Base-by-base conservation (phyloP, 92 coral and sea anemone species). In the Isaurus tuberculatus region DNA sequence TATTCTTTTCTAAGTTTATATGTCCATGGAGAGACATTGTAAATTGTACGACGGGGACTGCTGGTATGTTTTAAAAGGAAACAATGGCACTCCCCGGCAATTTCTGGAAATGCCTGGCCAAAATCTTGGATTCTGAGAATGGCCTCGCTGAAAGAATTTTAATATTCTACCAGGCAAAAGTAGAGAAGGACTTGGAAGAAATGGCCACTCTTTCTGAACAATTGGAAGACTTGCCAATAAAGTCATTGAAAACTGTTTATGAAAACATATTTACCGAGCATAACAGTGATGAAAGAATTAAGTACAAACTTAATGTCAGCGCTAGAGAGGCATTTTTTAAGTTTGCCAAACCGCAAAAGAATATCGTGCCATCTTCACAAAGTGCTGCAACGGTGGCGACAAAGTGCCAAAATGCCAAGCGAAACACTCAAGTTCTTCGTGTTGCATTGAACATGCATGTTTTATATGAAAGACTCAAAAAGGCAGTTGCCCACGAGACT, bases 1-100 rank as follows among this genome's bases (percentile, higher is more conserved):
- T 61, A 67, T 33, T 42, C 78, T 17, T 81, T 81, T 37, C 65
- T 81, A 16, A 69, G 67, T 31, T 1, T 69, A 22, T 25, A 15
- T 83, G 51, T 48, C 80, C 17, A 83, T 83, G 86, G 86, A 83
- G 23, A 43, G 86, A 49, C 70, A 70, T 27, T 69, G 86, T 31
- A 83, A 83, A 75, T 51, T 79, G 16, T 72, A 55, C 36, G 81
- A 84, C 36, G 79, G 64, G 17, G 65, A 73, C 36, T 57, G 57
- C 31, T 51, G 65, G 65, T 73, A 48, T 37, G 20, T 73, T 27
- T 55, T 73, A 16, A 73, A 73, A 61, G 79, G 79, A 19, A 49
- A 73, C 43, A 73, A 73, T 34, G 87, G 81, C 33, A 83, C 86
- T 13, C 86, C 86, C 23, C 15, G 79, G 22, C 33, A 83, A 30